Evolutionary conservation across 53 echinoderm and acorn worm species (phyloP).

Genomic region (Mesocentrotus franciscanus): DNA sequence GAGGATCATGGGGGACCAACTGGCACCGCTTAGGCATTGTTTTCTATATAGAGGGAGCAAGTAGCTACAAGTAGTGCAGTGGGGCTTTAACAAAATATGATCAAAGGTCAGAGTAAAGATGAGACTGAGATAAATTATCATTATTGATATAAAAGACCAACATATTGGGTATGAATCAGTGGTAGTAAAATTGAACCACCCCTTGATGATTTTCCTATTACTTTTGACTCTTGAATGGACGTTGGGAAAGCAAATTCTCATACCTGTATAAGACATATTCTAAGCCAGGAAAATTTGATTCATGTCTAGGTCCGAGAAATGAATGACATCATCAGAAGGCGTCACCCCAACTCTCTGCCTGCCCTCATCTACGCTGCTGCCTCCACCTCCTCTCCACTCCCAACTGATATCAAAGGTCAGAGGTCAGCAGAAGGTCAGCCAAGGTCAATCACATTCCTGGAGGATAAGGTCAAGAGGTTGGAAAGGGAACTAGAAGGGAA

Average conservation of each 20-base stretch:
- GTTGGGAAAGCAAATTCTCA: background rate
- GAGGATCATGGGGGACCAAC: too few species aligned
- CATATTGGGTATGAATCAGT: background rate
- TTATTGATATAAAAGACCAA: background rate
- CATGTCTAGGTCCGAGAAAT: constrained; percentile 86
- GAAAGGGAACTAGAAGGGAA: constrained; percentile 91
- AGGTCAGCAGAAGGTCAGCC: constrained; percentile 63
- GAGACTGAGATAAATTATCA: too few species aligned
- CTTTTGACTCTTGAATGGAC: background rate
- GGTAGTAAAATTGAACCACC: background rate
- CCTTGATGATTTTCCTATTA: background rate
- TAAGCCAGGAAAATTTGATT: background rate
- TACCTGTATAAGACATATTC: background rate
- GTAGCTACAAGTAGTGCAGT: too few species aligned
- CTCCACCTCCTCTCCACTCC: constrained; percentile 63
- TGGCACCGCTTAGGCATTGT: too few species aligned
- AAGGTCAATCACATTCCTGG: constrained; percentile 83
- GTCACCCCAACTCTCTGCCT: constrained; percentile 97
- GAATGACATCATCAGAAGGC: constrained; percentile 91
- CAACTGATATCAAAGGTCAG: constrained; percentile 78
- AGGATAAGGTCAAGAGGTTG: constrained; percentile 86
- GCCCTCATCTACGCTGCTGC: constrained; percentile 98
- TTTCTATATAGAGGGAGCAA: too few species aligned
- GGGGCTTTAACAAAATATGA: too few species aligned
- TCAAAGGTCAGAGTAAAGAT: too few species aligned